Evolutionary conservation across 53 echinoderm and acorn worm species (phyloP), one percentile per base, ranked within the genome.

Genomic region (Echinarachnius parma): DNA sequence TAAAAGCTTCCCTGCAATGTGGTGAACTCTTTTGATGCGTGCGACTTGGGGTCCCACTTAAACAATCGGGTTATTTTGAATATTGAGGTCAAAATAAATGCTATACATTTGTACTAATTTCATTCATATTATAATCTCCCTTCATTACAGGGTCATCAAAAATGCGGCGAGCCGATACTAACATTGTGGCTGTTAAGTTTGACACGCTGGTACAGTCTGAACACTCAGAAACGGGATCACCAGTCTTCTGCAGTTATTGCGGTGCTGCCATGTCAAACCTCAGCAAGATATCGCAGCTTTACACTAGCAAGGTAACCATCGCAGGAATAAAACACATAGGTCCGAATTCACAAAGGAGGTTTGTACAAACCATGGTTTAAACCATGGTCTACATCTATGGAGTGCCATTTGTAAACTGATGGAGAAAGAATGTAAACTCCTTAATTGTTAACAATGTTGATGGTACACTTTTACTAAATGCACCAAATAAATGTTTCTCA

Each of bases 181-280:
- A 98, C 53, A 78, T 98, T 22, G 81, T 98, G 9, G 90, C 98
- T 18, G 88, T 98, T 21, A 88, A 91, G 78, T 98, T 98, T 88
- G 98, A 91, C 27, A 77, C 59, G 34, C 77, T 98, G 46, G 83
- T 82, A 31, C 88, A 82, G 29, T 77, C 98, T 0, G 83, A 81
- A 23, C 60, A 85, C 48, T 21, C 62, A 9, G 70, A 76, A 35
- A 48, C 76, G 0, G 85, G 83, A 5, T 74, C 61, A 54, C 84
- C 90, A 9, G 53, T 83, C 56, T 62, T 78, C 45, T 98, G 98
- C 65, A 61, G 78, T 19, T 77, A 58, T 19, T 98, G 98, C 61
- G 82, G 85, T 48, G 91, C 98, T n/a, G 87, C 80, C 46, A 79
- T 98, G 27, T 98, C 98, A 9, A 47, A 76, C 49, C 65, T 91